Conservation (phyloP, 2,888 invertebrate genomes). For the Abrostola triplasia region DNA sequence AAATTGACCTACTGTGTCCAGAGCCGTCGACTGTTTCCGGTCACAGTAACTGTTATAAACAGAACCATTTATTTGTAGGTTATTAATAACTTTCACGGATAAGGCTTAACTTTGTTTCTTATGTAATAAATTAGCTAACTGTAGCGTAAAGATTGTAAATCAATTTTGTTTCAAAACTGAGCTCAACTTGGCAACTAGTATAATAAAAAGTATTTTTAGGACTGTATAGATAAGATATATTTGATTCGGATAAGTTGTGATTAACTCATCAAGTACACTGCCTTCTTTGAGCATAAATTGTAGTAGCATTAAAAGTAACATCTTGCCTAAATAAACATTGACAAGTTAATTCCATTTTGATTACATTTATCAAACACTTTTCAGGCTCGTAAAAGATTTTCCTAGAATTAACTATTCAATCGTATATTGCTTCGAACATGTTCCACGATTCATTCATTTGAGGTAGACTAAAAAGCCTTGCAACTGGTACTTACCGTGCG, state of each 20-base stretch:
- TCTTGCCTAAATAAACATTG: constrained; percentile 4
- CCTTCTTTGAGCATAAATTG: no score
- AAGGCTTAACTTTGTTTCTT: not conserved
- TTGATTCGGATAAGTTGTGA: no score
- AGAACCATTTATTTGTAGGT: constrained; percentile 3
- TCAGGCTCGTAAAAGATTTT: not conserved
- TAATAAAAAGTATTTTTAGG: no score
- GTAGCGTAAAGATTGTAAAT: no score
- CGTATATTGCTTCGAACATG: constrained; percentile 7
- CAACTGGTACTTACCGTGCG: constrained; percentile 2
- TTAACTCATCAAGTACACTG: no score
- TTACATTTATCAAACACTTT: constrained; percentile 10
- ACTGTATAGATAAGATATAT: no score
- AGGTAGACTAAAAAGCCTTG: constrained; percentile 18
- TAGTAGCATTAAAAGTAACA: constrained; percentile 5
- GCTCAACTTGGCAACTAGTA: no score
- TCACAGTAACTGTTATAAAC: constrained; percentile 22
- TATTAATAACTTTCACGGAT: constrained; percentile 1
- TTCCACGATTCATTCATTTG: constrained; percentile 22
- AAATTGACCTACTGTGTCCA: constrained; percentile 41
- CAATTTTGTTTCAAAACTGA: no score
- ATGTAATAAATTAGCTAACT: no score
- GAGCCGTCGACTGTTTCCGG: constrained; percentile 22
- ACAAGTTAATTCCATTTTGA: constrained; percentile 30
- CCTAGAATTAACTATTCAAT: constrained; percentile 11